phyloP scores from a whole-genome alignment of 2,113 vertebrate genomes.

The Leucopternis melanops region DNA sequence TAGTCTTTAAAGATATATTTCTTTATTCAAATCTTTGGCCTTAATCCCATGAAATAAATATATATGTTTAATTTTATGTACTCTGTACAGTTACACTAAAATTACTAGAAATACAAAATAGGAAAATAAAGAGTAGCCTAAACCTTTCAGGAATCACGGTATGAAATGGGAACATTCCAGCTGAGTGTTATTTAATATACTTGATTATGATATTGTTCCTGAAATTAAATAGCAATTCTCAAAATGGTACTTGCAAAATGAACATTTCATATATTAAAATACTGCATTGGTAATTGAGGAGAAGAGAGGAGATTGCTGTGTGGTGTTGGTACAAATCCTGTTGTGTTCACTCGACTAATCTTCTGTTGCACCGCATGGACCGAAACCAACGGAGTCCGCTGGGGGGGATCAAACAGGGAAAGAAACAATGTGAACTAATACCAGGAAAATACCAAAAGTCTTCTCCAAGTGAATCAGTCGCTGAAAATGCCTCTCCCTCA shows the following conservation, averaged over 20 bases:
- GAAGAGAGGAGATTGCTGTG: not conserved
- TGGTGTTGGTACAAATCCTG: not conserved
- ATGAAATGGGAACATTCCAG: not conserved
- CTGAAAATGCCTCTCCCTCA: not conserved
- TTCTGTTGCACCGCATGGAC: not conserved
- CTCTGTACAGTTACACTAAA: not conserved
- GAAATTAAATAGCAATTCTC: conserved; percentile 12
- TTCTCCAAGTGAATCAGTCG: not conserved
- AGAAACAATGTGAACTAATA: not conserved
- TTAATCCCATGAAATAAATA: not conserved
- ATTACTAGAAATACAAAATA: not conserved
- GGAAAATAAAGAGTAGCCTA: not conserved
- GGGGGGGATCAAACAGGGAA: not conserved
- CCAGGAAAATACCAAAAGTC: not conserved
- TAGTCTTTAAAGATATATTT: not conserved
- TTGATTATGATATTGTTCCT: not conserved
- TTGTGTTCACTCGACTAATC: not conserved
- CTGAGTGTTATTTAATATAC: not conserved
- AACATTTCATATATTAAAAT: not conserved
- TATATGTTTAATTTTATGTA: not conserved
- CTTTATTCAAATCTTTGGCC: not conserved
- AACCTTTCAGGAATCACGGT: not conserved
- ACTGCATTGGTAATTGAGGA: not conserved
- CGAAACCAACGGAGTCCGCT: not conserved
- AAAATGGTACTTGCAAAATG: not conserved